Base-by-base conservation (phyloP, 1,140 invertebrate species). In the Leptoteleia sp. region DNA sequence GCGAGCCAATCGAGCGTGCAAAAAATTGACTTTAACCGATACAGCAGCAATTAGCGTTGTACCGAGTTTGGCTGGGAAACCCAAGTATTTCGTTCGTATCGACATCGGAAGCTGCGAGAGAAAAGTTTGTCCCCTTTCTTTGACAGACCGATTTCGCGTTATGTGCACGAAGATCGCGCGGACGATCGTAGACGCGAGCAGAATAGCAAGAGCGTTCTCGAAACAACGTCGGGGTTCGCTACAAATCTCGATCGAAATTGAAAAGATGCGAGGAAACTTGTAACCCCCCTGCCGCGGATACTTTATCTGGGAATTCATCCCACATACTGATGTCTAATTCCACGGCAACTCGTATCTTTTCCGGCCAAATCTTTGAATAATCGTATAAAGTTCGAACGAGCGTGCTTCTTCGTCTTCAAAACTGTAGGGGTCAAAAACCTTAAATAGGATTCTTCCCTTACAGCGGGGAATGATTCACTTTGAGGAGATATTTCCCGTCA, bases 311-410 rank as follows among this genome's bases (percentile, higher is more conserved):
- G 11, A 19, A 64, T 19, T 31, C 35, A 11, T 40, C n/a, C 33
- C 35, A 31, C 43, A 45, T 11, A 54, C 48, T 65, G 54, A 65
- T 65, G 37, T 35, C 45, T 43, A 54, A 54, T 54, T 45, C 61
- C 25, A 52, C 25, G 19, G 47, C 42, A 65, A 65, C 13, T 29
- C 35, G 25, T 65, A 52, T 16, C 13, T 38, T n/a, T 19, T 31
- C 31, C 7, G 19, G 0, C 31, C 8, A 11, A 27, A 40, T 50
- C 35, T 52, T 50, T 50, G 59, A 25, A 25, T 25, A 25, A 25
- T 64, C 45, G 43, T 48, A 64, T 64, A 25, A 25, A 25, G 22
- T 25, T 25, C 6, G 6, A 6, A 25, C 22, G 3, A 25, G 3
- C 3, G 22, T 6, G 6, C 22, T 25, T 25, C 22, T 25, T 25